Evolutionary conservation across 2,113 vertebrate species (phyloP).

Genomic region (Albula goreensis): DNA sequence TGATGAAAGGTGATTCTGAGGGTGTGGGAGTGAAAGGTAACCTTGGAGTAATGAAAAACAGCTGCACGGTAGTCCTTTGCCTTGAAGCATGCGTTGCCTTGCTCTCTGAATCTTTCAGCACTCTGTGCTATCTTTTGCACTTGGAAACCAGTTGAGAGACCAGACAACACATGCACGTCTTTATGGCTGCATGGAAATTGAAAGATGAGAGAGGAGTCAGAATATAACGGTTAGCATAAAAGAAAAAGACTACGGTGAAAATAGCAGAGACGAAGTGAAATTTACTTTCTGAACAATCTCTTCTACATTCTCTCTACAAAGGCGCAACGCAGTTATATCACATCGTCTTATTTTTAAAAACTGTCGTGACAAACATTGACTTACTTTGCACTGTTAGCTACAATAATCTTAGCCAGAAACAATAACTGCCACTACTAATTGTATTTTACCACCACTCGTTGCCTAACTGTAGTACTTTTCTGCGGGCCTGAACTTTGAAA

Average conservation of each 20-base stretch:
- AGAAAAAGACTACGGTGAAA: not conserved
- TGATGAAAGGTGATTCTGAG: not conserved
- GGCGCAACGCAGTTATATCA: too few relatives aligned
- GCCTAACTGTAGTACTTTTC: too few relatives aligned
- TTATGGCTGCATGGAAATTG: constrained; percentile 50
- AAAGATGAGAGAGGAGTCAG: constrained; percentile 30
- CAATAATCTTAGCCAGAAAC: too few relatives aligned
- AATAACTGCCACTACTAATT: too few relatives aligned
- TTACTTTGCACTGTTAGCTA: too few relatives aligned
- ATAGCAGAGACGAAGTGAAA: not conserved
- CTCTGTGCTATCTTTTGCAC: constrained; percentile 68
- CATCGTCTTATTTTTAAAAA: too few relatives aligned
- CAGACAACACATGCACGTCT: constrained; percentile 66
- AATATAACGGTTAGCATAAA: constrained; percentile 19
- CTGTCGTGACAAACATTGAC: too few relatives aligned
- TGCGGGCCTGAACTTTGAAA: not conserved
- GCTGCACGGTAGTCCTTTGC: constrained; percentile 69
- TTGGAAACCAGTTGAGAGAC: constrained; percentile 51
- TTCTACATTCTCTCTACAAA: not conserved
- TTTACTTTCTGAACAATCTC: not conserved
- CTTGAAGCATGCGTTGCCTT: constrained; percentile 82
- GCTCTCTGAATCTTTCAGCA: constrained; percentile 72
- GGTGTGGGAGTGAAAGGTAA: constrained; percentile 45
- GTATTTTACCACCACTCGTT: too few relatives aligned
- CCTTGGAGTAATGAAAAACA: constrained; percentile 81